Conservation (phyloP, 2,888 invertebrate genomes). For the Salpingus planirostris region DNA sequence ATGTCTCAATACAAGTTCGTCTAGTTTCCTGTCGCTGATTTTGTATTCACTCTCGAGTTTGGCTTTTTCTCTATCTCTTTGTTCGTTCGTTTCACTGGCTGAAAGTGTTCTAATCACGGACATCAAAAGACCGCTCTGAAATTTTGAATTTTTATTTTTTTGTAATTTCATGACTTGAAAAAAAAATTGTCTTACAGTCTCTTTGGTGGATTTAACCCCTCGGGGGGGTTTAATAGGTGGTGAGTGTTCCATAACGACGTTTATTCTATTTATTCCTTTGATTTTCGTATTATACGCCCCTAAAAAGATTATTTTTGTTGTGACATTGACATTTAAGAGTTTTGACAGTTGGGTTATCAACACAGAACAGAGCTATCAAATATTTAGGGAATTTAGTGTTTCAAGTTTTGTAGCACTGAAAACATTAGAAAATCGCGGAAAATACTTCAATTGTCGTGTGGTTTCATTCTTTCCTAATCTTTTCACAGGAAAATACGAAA, state of each 20-base stretch:
- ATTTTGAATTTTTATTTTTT: slow-evolving; percentile 14
- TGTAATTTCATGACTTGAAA: slow-evolving; percentile 5
- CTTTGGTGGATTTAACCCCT: slow-evolving; percentile 77
- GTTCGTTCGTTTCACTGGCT: slow-evolving; percentile 88
- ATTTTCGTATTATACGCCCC: no score
- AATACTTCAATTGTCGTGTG: no score
- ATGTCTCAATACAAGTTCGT: slow-evolving; percentile 80
- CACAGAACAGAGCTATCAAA: no score
- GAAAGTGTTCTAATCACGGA: slow-evolving; percentile 91
- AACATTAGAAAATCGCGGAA: no score
- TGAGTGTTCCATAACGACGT: slow-evolving; percentile 30
- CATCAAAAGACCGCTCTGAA: slow-evolving; percentile 79
- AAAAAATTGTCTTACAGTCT: slow-evolving; percentile 57
- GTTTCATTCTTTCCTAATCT: no score
- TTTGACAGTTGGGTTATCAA: no score
- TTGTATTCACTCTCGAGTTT: slow-evolving; percentile 91
- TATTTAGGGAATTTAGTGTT: no score
- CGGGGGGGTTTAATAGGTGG: slow-evolving; percentile 80
- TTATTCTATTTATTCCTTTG: background rate
- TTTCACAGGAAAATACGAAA: no score
- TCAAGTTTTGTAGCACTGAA: no score
- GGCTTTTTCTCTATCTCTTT: slow-evolving; percentile 84
- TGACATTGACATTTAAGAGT: no score
- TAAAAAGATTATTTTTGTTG: no score
- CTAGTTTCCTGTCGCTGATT: slow-evolving; percentile 80